Evolutionary conservation across 2,888 invertebrate genomes (phyloP), one percentile per base, ranked within the genome.

Genomic region (Melinaea menophilus): DNA sequence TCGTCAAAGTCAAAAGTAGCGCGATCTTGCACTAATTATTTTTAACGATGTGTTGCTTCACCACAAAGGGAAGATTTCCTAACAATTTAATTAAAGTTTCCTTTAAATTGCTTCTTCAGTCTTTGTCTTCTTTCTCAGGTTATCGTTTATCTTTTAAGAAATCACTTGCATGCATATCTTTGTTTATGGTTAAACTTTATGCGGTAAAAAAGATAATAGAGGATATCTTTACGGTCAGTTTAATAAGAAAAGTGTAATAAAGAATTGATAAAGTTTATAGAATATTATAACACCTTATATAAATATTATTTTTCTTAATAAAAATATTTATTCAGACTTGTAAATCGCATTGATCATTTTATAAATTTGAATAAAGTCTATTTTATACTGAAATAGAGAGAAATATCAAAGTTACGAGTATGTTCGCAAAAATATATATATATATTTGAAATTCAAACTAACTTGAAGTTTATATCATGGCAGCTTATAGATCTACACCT

Each of bases 81-180:
- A 62, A 63, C 57, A 75, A 76, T 82, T 83, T 86, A 82, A 86
- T 86, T 86, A 85, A 86, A 86, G 79, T 85, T 86, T 82, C 79
- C 80, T 82, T 82, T 79, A 74, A 80, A 82, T 72, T 74, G 69
- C 75, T 73, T 75, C 74, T 75, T 73, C 72, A 69, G 69, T 66
- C 69, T 71, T 68, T 79, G 76, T 79, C 71, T 73, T 75, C 71
- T 75, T 74, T 73, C 72, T 77, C 73, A 75, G 74, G 76, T 79
- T 79, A 79, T 80, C 78, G 75, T 69, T 74, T 79, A 83, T 80
- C 79, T 79, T 73, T 73, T 70, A 67, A 63, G 66, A 77, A 77
- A 79, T 74, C 63, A 67, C 64, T 70, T 70, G 71, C 71, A 71
- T 66, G 66, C 65, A 68, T 69, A 65, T 69, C 61, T 65, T 64